Evolutionary conservation across 2,113 vertebrate species (phyloP), one percentile per base, ranked within the genome.

Genomic region (Electrona antarctica): DNA sequence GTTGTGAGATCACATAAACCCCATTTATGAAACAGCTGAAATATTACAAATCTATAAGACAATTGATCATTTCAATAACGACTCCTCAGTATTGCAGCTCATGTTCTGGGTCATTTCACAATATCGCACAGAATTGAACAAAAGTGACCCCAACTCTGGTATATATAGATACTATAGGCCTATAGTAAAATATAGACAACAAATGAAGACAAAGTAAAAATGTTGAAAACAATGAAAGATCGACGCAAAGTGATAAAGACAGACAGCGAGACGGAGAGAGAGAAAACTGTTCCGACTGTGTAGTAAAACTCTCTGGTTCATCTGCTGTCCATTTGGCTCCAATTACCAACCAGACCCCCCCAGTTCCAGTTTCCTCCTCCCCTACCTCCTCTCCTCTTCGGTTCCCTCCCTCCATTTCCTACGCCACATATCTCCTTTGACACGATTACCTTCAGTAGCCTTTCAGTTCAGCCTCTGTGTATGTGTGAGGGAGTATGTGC

Each of bases 301-400:
- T 3, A 60, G 65, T 69, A 74, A 81, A 86, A 69, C 73, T 78
- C 78, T 82, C 79, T 65, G 69, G 67, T 82, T 87, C 81, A 87
- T 91, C 80, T 88, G 84, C 74, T 79, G 84, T 69, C 76, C 84
- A 90, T 89, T 88, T 91, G 88, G 87, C 80, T 86, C 76, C 81
- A 87, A 89, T 91, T 88, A 91, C 67, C 73, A 76, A 71, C 63
- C 66, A 82, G 71, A 41, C 78, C 84, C 87, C 85, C 82, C 82
- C 14, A 67, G 76, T 72, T 81, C 76, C 64, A 75, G 77, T 80
- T 87, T 88, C 84, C 78, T 80, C 78, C 73, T 64, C 75, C 73
- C 75, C 62, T 73, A 21, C 75, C 80, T 15, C 71, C 73, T 72
- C 74, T 81, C 54, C 71, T 58, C 41, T 66, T 67, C 79, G 72